Evolutionary conservation across 2,797 vertebrate species (phyloP).

Genomic region (Epinephelus coioides): DNA sequence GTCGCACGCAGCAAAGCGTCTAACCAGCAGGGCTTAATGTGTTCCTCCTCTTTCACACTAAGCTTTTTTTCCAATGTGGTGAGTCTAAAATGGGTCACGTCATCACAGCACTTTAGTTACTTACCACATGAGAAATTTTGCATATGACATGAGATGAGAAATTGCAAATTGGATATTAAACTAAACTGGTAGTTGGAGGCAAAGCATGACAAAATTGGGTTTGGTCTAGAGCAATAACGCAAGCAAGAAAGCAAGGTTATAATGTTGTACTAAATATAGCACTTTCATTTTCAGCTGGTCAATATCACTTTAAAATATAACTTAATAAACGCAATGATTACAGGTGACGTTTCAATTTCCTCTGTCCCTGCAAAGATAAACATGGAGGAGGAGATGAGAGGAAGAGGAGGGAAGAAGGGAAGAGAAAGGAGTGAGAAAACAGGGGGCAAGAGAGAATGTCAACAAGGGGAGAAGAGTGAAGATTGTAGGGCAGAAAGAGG

Average conservation of each 20-base stretch:
- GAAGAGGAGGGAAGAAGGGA: not conserved
- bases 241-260: not conserved
- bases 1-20: accelerated
- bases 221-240: not conserved
- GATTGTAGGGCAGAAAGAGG: not conserved
- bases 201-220: not conserved
- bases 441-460: not conserved
- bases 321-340: constrained; percentile 7
- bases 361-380: constrained; percentile 13
- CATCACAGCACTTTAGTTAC: not conserved
- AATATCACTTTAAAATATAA: constrained; percentile 15
- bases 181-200: not conserved
- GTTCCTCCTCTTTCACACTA: not conserved
- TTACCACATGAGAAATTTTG: not conserved
- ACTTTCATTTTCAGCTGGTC: constrained; percentile 10
- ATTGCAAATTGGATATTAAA: not conserved
- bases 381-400: not conserved
- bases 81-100: not conserved
- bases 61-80: not conserved
- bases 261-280: not conserved
- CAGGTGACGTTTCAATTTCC: constrained; percentile 28
- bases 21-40: not conserved
- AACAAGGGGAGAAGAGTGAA: not conserved
- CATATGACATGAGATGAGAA: not conserved
- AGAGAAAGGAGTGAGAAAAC: not conserved